Evolutionary conservation across 2,113 vertebrate species (phyloP), one percentile per base, ranked within the genome.

Genomic region (Ifrita kowaldi): DNA sequence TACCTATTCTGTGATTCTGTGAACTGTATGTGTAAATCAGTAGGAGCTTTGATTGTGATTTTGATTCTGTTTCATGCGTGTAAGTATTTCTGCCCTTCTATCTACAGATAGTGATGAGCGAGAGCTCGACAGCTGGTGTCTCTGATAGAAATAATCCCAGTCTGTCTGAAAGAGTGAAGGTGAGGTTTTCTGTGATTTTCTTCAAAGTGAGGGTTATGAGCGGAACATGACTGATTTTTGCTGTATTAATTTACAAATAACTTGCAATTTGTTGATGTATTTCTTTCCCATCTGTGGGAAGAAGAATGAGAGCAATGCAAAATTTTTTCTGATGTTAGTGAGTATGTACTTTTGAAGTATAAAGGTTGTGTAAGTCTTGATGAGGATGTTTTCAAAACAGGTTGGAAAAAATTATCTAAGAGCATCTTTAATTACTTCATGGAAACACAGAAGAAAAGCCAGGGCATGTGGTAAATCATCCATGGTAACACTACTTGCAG

Each of bases 161-260:
- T 82, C 42, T 89, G 57, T 95, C 91, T 70, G 92, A 93, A 92
- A 95, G 75, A 92, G 71, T 92, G 27, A 97, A 98, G 97, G 97
- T 97, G 95, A 93, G 86, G 12, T 68, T 71, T 84, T 41, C 32
- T 85, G 95, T 81, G 20, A 19, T 94, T 94, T 96, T 95, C 21
- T 87, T 85, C 44, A 7, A 19, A 79, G n/a, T 63, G 28, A 71
- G 9, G 27, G 74, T 92, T 77, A 55, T 64, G 16, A 86, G 33
- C 33, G 74, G 82, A 83, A 62, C 16, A 16, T 53, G 27, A 46
- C 26, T 77, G 35, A 47, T 49, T 69, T 92, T 85, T 84, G 18
- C 69, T 83, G 55, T 53, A 67, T 74, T 71, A 10, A 28, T 65
- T 80, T 90, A 74, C 17, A 77, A 74, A 59, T 56, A 77, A 37